phyloP scores from a whole-genome alignment of 2,797 vertebrate species.

The Tympanoctomys barrerae region DNA sequence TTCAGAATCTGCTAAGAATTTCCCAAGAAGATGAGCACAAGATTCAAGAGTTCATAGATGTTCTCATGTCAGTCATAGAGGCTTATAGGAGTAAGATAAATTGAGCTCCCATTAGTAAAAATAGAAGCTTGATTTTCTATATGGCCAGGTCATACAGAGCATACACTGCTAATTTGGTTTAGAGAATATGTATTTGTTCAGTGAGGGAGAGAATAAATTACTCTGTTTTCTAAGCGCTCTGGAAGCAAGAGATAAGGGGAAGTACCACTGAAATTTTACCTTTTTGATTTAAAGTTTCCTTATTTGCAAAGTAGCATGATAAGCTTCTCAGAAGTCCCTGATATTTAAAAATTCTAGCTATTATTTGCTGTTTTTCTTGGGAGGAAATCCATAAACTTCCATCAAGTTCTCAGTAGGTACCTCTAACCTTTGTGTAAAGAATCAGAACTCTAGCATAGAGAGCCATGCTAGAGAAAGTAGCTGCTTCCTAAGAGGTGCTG shows the following conservation, averaged over 20 bases:
- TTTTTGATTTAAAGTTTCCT: conserved; percentile 30
- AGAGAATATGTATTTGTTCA: background rate
- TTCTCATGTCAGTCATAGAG: background rate
- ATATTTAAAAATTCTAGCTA: conserved; percentile 52
- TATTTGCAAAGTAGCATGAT: conserved; percentile 18
- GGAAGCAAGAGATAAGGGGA: background rate
- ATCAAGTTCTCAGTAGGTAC: conserved; percentile 11
- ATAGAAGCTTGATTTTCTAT: conserved; percentile 25
- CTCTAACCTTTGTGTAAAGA: conserved; percentile 50
- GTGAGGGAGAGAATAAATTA: background rate
- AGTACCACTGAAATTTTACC: background rate
- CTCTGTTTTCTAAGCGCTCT: conserved; percentile 23
- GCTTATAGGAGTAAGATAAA: conserved; percentile 1
- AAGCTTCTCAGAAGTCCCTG: conserved; percentile 18
- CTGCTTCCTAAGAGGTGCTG: background rate
- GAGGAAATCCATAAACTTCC: background rate
- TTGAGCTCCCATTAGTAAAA: conserved; percentile 10
- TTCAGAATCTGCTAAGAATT: conserved; percentile 43
- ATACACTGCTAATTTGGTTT: conserved; percentile 14
- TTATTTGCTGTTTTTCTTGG: conserved; percentile 42
- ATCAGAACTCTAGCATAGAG: conserved; percentile 33
- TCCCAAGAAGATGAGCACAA: conserved; percentile 31
- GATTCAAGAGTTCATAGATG: conserved; percentile 4
- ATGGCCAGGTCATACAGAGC: conserved; percentile 17
- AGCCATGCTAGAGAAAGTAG: background rate